Evolutionary conservation across 2,113 vertebrate genomes (phyloP), one percentile per base, ranked within the genome.

Genomic region (Cynopterus brachyotis): DNA sequence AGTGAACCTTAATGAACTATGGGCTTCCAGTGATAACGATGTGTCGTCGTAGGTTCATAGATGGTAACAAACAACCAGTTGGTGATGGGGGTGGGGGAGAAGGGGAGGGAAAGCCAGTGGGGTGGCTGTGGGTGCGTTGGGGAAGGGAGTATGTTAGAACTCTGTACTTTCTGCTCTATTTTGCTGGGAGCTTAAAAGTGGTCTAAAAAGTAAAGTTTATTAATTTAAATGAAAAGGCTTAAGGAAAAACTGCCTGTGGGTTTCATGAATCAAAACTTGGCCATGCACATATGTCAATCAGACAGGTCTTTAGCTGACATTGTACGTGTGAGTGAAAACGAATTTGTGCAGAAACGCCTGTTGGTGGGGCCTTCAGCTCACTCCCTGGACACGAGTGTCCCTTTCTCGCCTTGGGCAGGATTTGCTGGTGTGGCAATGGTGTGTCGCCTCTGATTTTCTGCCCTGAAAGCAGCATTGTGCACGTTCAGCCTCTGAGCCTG

Each of bases 401-500:
- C 50, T 80, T 42, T 57, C 45, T 55, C 55, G 78, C 53, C 3
- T 53, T 22, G 50, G 72, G 64, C 66, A 45, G 55, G 66, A 73
- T 60, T 35, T 79, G 55, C 92, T 78, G 28, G 59, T 75, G 32
- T 28, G 50, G n/a, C 62, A 4, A 0, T 11, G 26, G 64, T 32
- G 32, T 32, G 0, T 30, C 66, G 17, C 19, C 47, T 40, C 50
- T 47, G 53, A 19, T 86, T 9, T 0, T 2, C 4, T 26, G 13
- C 87, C 89, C 84, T 35, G 94, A 97, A 97, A 98, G 91, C 93
- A 67, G 37, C 82, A 86, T 66, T 92, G 96, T 98, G 93, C 94
- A 91, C 96, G 90, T 98, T 97, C 92, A 90, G 75, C 92, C 13
- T 42, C 76, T 17, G 16, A 73, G 96, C 96, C 96, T 69, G 67